These are phyloP conservation scores for Troides aeacus DNA, from an alignment of 2,888 invertebrate species.

Conservation along the genomic window DNA sequence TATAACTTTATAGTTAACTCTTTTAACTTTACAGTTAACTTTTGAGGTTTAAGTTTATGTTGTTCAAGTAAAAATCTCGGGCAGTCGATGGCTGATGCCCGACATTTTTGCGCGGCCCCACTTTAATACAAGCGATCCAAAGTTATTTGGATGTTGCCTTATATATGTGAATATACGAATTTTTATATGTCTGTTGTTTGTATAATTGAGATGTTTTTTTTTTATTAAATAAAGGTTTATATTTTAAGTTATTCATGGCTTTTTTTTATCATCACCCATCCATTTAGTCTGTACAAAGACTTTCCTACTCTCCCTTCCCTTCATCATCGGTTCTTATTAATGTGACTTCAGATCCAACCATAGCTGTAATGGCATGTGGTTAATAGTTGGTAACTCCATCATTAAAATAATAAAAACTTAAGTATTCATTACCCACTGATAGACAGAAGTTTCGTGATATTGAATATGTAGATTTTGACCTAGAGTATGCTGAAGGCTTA, in stretches of 20 bases:
- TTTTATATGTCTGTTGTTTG: slow-evolving; percentile 55
- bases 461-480: slow-evolving; percentile 62
- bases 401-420: too few species aligned
- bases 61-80: slow-evolving; percentile 65
- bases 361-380: too few species aligned
- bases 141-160: slow-evolving; percentile 55
- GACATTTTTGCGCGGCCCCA: slow-evolving; percentile 66
- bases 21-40: too few species aligned
- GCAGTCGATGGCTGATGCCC: slow-evolving; percentile 72
- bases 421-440: too few species aligned
- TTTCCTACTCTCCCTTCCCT: too few species aligned
- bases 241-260: slow-evolving; percentile 59
- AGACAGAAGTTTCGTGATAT: slow-evolving; percentile 37
- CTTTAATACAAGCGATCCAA: slow-evolving; percentile 6
- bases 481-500: slow-evolving; percentile 51
- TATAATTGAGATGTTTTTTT: slow-evolving; percentile 49
- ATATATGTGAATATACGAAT: slow-evolving; percentile 54
- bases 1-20: too few species aligned
- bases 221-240: slow-evolving; percentile 67
- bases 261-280: not conserved
- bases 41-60: not conserved
- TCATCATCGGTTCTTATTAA: too few species aligned
- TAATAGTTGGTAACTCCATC: too few species aligned
- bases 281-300: too few species aligned
- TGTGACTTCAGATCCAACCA: too few species aligned